Conservation (phyloP, 2,113 vertebrate genomes). For the Ammodramus savannarum region DNA sequence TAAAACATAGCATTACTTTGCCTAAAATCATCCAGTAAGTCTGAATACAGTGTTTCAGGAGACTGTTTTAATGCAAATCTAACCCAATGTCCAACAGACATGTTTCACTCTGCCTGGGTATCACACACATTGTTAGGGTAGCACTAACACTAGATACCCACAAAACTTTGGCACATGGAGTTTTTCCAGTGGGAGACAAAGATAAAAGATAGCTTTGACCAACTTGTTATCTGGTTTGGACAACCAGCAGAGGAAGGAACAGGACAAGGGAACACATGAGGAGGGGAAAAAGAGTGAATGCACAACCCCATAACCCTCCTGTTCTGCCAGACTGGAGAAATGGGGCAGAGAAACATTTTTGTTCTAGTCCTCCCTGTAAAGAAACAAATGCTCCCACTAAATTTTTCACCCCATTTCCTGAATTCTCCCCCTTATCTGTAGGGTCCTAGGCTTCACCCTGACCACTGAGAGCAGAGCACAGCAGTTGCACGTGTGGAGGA, state of each 20-base stretch:
- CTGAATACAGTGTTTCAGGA: not conserved
- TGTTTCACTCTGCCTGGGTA: not conserved
- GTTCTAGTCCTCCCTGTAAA: not conserved
- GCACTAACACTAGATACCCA: not conserved
- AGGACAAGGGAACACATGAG: not conserved
- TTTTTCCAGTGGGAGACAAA: not conserved
- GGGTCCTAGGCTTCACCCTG: not conserved
- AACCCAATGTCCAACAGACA: not conserved
- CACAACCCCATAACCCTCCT: not conserved
- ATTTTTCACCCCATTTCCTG: not conserved
- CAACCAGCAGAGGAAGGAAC: not conserved
- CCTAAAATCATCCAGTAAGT: not conserved
- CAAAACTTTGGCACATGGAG: not conserved
- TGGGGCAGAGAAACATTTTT: not conserved
- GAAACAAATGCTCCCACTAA: not conserved
- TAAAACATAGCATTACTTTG: not conserved
- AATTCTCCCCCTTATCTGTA: not conserved
- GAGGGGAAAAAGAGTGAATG: not conserved
- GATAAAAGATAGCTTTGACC: not conserved
- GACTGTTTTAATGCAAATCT: not conserved
- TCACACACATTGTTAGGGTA: not conserved
- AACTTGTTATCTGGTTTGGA: not conserved
- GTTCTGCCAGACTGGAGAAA: not conserved
- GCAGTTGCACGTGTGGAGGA: accelerated
- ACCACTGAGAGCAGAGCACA: not conserved